These are phyloP conservation scores for Rhogogaster chlorosoma DNA, from an alignment of 2,888 invertebrate species.

Conservation along the genomic window DNA sequence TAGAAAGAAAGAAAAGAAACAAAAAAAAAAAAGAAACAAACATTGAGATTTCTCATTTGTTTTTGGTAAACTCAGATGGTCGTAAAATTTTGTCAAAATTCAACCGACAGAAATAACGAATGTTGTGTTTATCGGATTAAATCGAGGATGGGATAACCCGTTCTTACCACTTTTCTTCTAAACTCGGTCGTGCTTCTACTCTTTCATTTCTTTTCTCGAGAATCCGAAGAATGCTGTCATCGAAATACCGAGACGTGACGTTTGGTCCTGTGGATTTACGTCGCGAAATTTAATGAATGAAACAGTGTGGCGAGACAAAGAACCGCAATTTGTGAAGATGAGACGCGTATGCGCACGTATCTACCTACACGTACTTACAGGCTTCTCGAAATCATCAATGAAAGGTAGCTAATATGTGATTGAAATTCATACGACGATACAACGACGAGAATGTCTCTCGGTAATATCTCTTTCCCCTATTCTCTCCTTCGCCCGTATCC, in stretches of 20 bases:
- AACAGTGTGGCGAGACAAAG: not conserved
- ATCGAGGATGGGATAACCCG: not conserved
- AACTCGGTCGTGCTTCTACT: not conserved
- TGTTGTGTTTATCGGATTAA: not conserved
- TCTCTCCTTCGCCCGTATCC: constrained; percentile 11
- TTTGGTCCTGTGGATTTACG: not conserved
- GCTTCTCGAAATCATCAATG: constrained; percentile 62
- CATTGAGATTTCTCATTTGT: no score
- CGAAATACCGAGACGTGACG: not conserved
- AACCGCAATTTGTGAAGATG: not conserved
- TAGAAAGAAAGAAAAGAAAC: no score
- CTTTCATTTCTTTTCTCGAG: not conserved
- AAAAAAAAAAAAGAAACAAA: no score
- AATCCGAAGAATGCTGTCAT: not conserved
- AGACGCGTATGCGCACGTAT: not conserved
- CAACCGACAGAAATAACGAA: no score
- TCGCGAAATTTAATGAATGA: not conserved
- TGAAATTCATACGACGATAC: constrained; percentile 66
- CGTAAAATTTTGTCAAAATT: no score
- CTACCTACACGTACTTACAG: not conserved
- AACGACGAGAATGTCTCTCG: not conserved
- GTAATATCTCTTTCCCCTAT: not conserved
- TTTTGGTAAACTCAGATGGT: no score
- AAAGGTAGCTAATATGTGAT: constrained; percentile 65
- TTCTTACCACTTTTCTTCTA: not conserved